These are phyloP conservation scores for Apus apus DNA, from an alignment of 2,113 vertebrate species.

Conservation along the genomic window DNA sequence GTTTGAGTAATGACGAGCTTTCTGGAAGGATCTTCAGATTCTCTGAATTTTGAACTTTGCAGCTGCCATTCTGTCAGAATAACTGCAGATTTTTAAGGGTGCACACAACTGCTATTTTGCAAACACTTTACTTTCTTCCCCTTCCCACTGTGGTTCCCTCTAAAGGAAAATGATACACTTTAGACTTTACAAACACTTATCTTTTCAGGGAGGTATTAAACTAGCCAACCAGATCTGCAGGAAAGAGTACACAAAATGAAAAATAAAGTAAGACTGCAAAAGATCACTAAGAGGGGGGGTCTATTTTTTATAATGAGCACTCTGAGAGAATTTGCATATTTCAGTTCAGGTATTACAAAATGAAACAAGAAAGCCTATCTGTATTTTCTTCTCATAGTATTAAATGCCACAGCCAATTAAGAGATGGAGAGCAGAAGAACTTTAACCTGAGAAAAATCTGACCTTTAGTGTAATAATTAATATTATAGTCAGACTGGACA, in stretches of 20 bases:
- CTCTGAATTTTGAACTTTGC: neutral
- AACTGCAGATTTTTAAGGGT: neutral
- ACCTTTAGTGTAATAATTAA: neutral
- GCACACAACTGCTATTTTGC: neutral
- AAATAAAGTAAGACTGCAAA: neutral
- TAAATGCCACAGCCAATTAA: neutral
- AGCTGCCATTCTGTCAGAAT: neutral
- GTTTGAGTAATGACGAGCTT: neutral
- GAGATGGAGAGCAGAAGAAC: neutral
- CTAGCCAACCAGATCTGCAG: neutral
- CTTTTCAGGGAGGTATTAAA: neutral
- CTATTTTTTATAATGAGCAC: neutral
- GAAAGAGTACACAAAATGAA: neutral
- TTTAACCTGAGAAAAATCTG: neutral
- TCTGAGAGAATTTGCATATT: neutral
- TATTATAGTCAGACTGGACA: neutral
- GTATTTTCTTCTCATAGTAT: neutral
- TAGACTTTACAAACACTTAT: neutral
- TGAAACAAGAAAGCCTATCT: neutral
- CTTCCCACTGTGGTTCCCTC: neutral
- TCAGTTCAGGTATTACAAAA: neutral
- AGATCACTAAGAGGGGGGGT: neutral
- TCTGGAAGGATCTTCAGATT: neutral
- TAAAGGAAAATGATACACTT: neutral
- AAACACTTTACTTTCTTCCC: neutral